Conservation (phyloP, 2,888 invertebrate species). For the Gymnosoma rotundatum region DNA sequence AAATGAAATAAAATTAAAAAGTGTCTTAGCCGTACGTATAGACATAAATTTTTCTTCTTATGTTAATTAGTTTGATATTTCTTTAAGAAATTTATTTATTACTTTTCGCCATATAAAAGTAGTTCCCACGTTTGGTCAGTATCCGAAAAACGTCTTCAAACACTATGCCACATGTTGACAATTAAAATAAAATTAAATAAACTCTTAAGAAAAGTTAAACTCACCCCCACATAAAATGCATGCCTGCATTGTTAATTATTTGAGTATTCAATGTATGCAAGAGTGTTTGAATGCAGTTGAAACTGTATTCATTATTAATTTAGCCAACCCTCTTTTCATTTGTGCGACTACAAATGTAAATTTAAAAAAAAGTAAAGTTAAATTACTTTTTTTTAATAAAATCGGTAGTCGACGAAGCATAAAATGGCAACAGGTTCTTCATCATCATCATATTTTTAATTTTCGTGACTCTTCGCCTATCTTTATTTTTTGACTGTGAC, state of each 20-base stretch:
- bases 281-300: background rate
- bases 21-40: too few relatives aligned
- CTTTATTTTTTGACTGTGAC: slow-evolving; percentile 1
- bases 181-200: slow-evolving; percentile 31
- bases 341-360: background rate
- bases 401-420: slow-evolving; percentile 52
- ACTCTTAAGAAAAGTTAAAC: slow-evolving; percentile 16
- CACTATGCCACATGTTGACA: slow-evolving; percentile 24
- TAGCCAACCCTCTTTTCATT: slow-evolving; percentile 4
- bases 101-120: too few relatives aligned
- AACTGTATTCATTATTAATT: slow-evolving; percentile 18
- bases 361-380: slow-evolving; percentile 14
- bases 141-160: slow-evolving; percentile 18
- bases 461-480: slow-evolving; percentile 5
- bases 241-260: background rate
- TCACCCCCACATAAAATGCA: slow-evolving; percentile 43
- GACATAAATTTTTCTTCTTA: too few relatives aligned
- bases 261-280: slow-evolving; percentile 1
- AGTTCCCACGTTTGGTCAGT: slow-evolving; percentile 50
- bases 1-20: too few relatives aligned
- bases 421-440: slow-evolving; percentile 67
- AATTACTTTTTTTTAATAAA: slow-evolving; percentile 38
- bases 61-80: too few relatives aligned
- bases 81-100: too few relatives aligned
- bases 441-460: slow-evolving; percentile 32